Base-by-base conservation (phyloP, 2,113 vertebrate species). In the Cepphus grylle region DNA sequence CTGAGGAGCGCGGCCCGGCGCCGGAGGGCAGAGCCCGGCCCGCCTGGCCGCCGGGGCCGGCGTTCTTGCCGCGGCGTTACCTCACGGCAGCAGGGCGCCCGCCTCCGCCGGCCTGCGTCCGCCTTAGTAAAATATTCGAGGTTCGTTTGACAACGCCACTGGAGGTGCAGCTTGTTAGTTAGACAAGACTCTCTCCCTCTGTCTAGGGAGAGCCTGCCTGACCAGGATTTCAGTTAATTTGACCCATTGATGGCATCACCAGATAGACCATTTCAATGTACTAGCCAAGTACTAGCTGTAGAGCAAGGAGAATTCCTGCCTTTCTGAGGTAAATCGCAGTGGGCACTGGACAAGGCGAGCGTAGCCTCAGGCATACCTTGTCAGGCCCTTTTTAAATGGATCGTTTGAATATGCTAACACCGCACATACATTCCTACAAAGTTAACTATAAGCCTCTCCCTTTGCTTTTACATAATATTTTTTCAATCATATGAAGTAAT, bases 261-360 rank as follows among this genome's bases (percentile, higher is more conserved):
- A 2, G 7, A 2, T 52, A 17, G 11, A 3, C 21, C 38, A 0
- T 0, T 26, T n/a, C n/a, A n/a, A n/a, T n/a, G n/a, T n/a, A n/a
- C n/a, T n/a, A n/a, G 17, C 52, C 71, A 1, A 11, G 55, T 2
- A 3, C 18, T 27, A 19, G n/a, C 34, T 15, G 66, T 52, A 55
- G 43, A 58, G 66, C 19, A 0, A 40, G 49, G 38, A 30, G 42
- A 21, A 21, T 38, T 52, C 34, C 50, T 13, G 8, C 34, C 50
- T 59, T 15, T 15, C 40, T 7, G 1, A 42, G 81, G 55, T 38
- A 21, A 12, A 38, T 11, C 1, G 1, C 43, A 47, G 58, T 6
- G 50, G 18, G 8, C 73, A 12, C 9, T n/a, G 32, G 66, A 0
- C 49, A 49, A 32, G 23, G 45, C 11, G 2, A 77, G 34, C 26